A percentile compares a stretch with the other conserved stretches of the same genome.
Conservation (phyloP, 2,797 vertebrate genomes). For the Aldrovandia affinis region DNA sequence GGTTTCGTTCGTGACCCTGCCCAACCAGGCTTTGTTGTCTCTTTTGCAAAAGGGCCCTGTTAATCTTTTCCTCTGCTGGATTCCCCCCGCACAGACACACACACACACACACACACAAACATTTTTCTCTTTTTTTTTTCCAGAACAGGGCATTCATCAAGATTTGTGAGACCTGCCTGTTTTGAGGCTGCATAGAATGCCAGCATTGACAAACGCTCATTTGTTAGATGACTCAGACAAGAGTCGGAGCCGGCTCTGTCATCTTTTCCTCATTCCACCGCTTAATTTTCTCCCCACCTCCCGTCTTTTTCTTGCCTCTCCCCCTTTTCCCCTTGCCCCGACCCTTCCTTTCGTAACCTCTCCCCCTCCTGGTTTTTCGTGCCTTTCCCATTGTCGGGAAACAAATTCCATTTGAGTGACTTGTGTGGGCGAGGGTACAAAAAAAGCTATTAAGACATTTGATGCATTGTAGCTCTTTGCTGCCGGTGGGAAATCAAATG, state of each 20-base stretch:
- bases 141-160: constrained; percentile 43
- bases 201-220: neutral
- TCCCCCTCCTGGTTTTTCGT: neutral
- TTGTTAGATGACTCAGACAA: neutral
- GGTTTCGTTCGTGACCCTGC: neutral
- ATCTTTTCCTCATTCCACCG: neutral
- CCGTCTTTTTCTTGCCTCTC: no score
- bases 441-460: constrained; percentile 24
- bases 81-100: neutral
- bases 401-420: neutral
- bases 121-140: constrained; percentile 45
- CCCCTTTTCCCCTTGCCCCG: no score
- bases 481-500: constrained; percentile 40
- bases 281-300: no score
- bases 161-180: constrained; percentile 17
- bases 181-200: neutral
- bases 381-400: constrained; percentile 5
- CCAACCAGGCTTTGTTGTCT: neutral
- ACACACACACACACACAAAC: constrained; percentile 27
- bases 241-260: neutral
- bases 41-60: neutral
- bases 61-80: neutral
- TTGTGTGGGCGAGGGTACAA: constrained; percentile 1
- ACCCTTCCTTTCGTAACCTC: neutral
- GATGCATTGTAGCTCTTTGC: constrained; percentile 21